These are phyloP conservation scores for Vireo griseus DNA, from an alignment of 2,797 vertebrate species.

Conservation along the genomic window DNA sequence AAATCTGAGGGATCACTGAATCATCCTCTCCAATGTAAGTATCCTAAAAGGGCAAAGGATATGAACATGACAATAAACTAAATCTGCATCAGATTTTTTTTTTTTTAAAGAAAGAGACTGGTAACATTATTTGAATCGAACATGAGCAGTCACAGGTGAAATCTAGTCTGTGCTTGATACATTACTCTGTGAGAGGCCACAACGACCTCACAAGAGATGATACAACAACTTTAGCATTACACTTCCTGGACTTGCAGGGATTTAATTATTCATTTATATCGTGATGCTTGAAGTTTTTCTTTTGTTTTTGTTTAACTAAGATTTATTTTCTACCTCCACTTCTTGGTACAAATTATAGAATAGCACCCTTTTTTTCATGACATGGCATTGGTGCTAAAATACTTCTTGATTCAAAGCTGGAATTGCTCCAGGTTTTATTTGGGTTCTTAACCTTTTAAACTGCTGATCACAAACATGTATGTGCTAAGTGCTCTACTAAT, in stretches of 20 bases:
- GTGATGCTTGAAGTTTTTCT: neutral
- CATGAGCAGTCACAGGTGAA: neutral
- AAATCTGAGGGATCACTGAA: neutral
- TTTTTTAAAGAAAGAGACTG: neutral
- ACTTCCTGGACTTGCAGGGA: neutral
- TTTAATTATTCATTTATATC: neutral
- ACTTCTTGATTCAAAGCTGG: neutral
- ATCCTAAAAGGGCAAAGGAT: neutral
- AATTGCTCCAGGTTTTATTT: neutral
- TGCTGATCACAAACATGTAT: neutral
- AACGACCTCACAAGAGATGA: neutral
- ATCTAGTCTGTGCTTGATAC: neutral
- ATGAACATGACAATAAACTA: neutral
- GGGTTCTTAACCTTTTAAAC: neutral
- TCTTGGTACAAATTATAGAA: neutral
- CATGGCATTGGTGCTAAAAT: neutral
- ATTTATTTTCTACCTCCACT: neutral
- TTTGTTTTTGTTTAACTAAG: neutral
- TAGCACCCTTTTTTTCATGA: neutral
- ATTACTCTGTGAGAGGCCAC: neutral
- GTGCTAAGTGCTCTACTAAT: neutral
- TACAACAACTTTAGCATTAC: neutral
- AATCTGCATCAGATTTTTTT: neutral
- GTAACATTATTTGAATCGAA: neutral
- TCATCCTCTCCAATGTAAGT: neutral